Evolutionary conservation across 2,888 invertebrate genomes (phyloP), one percentile per base, ranked within the genome.

Genomic region (Gryllus longicercus): DNA sequence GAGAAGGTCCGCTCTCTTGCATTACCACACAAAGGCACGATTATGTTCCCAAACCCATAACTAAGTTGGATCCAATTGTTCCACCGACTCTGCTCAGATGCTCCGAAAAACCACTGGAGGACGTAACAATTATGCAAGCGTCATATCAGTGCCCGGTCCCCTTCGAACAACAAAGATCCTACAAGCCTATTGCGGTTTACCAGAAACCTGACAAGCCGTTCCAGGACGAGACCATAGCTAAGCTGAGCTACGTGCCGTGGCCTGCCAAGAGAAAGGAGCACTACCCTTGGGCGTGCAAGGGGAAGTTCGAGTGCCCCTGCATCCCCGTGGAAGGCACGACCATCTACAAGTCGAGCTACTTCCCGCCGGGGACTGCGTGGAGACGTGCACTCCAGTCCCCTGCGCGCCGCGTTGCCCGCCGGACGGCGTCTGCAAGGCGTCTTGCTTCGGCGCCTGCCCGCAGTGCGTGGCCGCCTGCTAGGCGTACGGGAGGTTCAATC

Each of bases 251-350:
- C 77, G 49, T 49, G 10, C 50, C n/a, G 11, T 77, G 77, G 77
- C 49, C 50, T n/a, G n/a, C 50, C 5, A 49, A 49, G 18, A 12
- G 10, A 16, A 77, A 77, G 11, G 77, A 77, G n/a, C n/a, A 50
- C 51, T 50, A 49, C 49, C 77, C 77, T 2, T 77, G 77, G 77
- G 77, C 77, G 50, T 49, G 50, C n/a, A 77, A 77, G 77, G 50
- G 18, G 11, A 16, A n/a, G n/a, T 77, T 16, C 2, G 10, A 14
- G 10, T 77, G 50, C 50, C 77, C 77, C 21, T 50, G 18, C 16
- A 18, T 77, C 11, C 77, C 77, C 11, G 50, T 77, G 77, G 49
- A 49, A 18, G 12, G 49, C 16, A 18, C 49, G 49, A 50, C 77
- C 50, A 77, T 49, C 50, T 77, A 77, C 51, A 77, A 21, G 11